Conservation (phyloP, 2,888 invertebrate genomes). For the Drosophila formosana region DNA sequence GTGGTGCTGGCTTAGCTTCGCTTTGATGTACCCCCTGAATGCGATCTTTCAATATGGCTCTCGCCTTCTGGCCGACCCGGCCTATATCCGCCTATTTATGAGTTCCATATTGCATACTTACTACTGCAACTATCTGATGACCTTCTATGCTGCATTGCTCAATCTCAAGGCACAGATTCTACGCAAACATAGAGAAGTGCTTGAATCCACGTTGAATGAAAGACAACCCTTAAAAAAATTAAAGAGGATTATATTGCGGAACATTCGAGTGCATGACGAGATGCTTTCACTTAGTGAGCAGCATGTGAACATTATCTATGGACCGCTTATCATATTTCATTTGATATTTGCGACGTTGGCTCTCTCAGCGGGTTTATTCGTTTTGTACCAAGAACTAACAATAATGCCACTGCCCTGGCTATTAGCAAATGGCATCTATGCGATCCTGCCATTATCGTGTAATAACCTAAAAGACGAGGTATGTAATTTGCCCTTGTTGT, state of each 20-base stretch:
- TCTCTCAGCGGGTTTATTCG: not conserved
- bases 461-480: not conserved
- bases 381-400: not conserved
- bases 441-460: not conserved
- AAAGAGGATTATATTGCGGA: not conserved
- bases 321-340: slow-evolving; percentile 5
- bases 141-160: slow-evolving; percentile 1
- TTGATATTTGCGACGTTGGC: not conserved
- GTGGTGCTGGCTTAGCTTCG: not conserved
- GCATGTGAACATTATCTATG: slow-evolving; percentile 9
- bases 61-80: not conserved
- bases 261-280: slow-evolving; percentile 3
- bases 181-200: not conserved
- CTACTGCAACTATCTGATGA: slow-evolving; percentile 3
- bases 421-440: not conserved
- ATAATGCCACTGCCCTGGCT: not conserved
- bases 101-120: not conserved
- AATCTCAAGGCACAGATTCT: slow-evolving; percentile 6
- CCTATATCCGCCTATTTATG: not conserved
- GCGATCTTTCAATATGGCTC: not conserved
- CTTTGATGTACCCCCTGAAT: not conserved
- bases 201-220: not conserved
- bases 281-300: not conserved
- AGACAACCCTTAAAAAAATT: not conserved
- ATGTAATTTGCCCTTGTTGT: not conserved